Conservation (phyloP, 1,140 invertebrate genomes). For the Pseudomyrmex pallidus region DNA sequence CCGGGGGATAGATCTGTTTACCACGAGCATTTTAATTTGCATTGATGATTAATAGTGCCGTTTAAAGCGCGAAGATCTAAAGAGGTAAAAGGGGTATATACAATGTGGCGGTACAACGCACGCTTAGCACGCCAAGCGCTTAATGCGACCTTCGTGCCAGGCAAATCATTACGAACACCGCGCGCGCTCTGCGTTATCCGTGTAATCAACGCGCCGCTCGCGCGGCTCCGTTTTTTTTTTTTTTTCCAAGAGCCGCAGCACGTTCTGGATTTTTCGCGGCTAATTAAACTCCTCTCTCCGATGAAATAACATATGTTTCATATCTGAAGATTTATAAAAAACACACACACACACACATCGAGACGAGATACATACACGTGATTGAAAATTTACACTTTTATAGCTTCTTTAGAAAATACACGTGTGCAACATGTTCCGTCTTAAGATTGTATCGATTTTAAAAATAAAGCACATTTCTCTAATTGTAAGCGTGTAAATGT, state of each 20-base stretch:
- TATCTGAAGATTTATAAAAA: not conserved
- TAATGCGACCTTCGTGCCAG: constrained; percentile 51
- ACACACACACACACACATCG: too few relatives aligned
- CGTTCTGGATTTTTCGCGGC: constrained; percentile 6
- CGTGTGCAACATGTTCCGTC: too few relatives aligned
- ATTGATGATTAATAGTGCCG: constrained; percentile 51
- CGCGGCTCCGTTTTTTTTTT: not conserved
- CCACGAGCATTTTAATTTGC: constrained; percentile 45
- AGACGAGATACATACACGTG: not conserved
- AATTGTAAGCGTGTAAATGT: not conserved
- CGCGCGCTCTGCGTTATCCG: constrained; percentile 31
- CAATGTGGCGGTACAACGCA: constrained; percentile 27
- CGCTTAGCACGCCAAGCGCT: constrained; percentile 7
- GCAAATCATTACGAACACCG: constrained; percentile 29
- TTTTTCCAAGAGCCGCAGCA: constrained; percentile 5
- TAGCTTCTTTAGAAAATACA: not conserved
- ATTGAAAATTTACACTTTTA: not conserved
- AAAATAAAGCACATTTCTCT: not conserved
- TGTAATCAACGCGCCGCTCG: constrained; percentile 19
- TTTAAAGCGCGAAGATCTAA: constrained; percentile 47
- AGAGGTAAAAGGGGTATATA: constrained; percentile 24
- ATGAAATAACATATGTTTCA: not conserved
- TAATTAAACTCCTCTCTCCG: constrained; percentile 16
- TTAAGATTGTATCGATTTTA: not conserved
- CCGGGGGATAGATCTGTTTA: constrained; percentile 46